phyloP scores from a whole-genome alignment of 2,888 invertebrate species.

The Papilio elwesi region DNA sequence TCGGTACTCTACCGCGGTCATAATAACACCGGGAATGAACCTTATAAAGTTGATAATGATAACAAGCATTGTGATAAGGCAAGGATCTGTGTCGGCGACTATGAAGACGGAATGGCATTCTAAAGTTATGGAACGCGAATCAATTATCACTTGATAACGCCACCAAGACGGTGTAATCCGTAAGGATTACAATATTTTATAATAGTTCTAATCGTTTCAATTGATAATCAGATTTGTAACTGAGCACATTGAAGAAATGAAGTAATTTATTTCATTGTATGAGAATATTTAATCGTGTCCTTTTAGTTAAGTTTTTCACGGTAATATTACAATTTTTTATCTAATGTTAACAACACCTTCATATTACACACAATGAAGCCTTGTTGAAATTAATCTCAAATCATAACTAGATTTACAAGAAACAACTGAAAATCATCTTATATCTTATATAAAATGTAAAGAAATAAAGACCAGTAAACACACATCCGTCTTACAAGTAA shows the following conservation, averaged over 20 bases:
- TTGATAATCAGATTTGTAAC: slow-evolving; percentile 3
- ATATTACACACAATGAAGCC: neutral
- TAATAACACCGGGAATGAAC: slow-evolving; percentile 32
- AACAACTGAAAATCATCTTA: neutral
- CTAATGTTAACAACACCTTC: neutral
- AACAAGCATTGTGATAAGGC: slow-evolving; percentile 34
- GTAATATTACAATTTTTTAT: neutral
- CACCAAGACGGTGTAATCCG: neutral
- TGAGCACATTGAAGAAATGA: neutral
- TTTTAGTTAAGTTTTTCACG: too few relatives aligned
- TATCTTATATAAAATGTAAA: neutral
- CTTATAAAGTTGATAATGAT: slow-evolving; percentile 34
- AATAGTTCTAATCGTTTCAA: neutral
- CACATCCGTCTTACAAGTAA: slow-evolving; percentile 36
- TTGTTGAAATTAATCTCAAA: neutral
- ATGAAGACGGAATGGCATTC: slow-evolving; percentile 18
- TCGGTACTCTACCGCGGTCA: slow-evolving; percentile 34
- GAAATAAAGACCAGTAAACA: slow-evolving; percentile 7
- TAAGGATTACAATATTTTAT: slow-evolving; percentile 15
- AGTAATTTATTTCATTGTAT: neutral
- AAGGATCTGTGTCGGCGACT: slow-evolving; percentile 31
- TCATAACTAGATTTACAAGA: neutral
- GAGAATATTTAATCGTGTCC: too few relatives aligned
- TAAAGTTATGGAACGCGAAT: slow-evolving; percentile 25
- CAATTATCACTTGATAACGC: slow-evolving; percentile 35